These are phyloP conservation scores for Chrysolina haemoptera DNA, from an alignment of 2,888 invertebrate genomes.

Conservation along the genomic window DNA sequence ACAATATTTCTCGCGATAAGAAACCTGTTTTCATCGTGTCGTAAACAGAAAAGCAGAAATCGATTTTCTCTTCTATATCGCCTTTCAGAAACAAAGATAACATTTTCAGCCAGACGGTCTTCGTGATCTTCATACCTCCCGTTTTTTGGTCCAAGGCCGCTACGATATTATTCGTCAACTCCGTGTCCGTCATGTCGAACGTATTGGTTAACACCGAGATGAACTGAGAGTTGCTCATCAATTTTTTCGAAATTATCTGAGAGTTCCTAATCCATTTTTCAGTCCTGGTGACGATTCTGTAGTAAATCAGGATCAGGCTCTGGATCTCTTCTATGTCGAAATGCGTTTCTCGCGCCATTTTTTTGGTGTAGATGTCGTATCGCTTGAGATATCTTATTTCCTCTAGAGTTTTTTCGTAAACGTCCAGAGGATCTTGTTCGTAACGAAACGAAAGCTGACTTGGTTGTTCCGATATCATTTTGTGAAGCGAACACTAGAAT, in stretches of 20 bases:
- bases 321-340: slow-evolving; percentile 75
- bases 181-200: slow-evolving; percentile 81
- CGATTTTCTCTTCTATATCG: slow-evolving; percentile 77
- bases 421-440: slow-evolving; percentile 1
- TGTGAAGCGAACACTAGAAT: background rate
- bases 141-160: slow-evolving; percentile 74
- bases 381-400: slow-evolving; percentile 75
- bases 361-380: slow-evolving; percentile 72
- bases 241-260: slow-evolving; percentile 73
- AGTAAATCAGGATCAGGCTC: slow-evolving; percentile 70
- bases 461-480: background rate
- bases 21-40: slow-evolving; percentile 78
- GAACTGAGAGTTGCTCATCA: slow-evolving; percentile 72
- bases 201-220: slow-evolving; percentile 75
- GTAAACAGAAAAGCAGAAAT: slow-evolving; percentile 79
- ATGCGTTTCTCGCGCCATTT: slow-evolving; percentile 73
- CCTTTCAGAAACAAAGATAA: slow-evolving; percentile 80
- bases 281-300: slow-evolving; percentile 67
- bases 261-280: slow-evolving; percentile 66
- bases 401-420: slow-evolving; percentile 21
- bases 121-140: slow-evolving; percentile 52
- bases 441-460: background rate
- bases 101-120: slow-evolving; percentile 77
- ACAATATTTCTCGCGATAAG: slow-evolving; percentile 80
- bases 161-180: slow-evolving; percentile 76